Evolutionary conservation across 2,888 invertebrate species (phyloP).

Genomic region (Vanessa cardui): DNA sequence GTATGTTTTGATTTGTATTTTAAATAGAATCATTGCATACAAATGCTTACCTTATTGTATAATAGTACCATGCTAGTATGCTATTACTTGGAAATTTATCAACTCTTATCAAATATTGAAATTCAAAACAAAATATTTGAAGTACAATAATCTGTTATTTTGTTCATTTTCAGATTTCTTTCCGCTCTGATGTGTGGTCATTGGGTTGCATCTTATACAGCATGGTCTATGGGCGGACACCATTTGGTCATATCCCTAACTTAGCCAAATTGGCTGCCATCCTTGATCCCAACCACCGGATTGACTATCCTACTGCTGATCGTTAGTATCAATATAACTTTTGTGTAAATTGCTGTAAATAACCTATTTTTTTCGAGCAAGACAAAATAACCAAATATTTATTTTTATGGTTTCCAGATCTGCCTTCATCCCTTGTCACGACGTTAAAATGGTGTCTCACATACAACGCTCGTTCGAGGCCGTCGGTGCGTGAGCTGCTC

Average conservation of each 20-base stretch:
- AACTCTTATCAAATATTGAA: too few species aligned
- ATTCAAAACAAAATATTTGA: not conserved
- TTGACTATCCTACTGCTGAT: conserved; percentile 86
- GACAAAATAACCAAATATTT: not conserved
- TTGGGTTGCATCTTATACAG: conserved; percentile 98
- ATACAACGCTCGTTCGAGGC: conserved; percentile 87
- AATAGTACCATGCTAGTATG: too few species aligned
- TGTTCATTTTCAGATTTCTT: conserved; percentile 86
- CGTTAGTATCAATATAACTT: conserved; percentile 56
- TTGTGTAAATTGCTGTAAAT: not conserved
- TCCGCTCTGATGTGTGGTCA: conserved; percentile 98
- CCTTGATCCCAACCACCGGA: conserved; percentile 86
- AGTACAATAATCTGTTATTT: not conserved
- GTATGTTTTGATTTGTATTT: conserved; percentile 20
- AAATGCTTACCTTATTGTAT: too few species aligned
- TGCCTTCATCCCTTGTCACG: conserved; percentile 83
- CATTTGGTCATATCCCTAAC: conserved; percentile 92
- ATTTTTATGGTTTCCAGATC: conserved; percentile 52
- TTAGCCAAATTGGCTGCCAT: conserved; percentile 91
- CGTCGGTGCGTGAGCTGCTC: conserved; percentile 89
- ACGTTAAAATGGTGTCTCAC: conserved; percentile 88
- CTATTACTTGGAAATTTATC: too few species aligned
- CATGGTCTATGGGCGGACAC: conserved; percentile 94
- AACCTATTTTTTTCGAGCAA: not conserved
- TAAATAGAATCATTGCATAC: too few species aligned